Evolutionary conservation across 2,113 vertebrate species (phyloP).

Genomic region (Anser cygnoides): DNA sequence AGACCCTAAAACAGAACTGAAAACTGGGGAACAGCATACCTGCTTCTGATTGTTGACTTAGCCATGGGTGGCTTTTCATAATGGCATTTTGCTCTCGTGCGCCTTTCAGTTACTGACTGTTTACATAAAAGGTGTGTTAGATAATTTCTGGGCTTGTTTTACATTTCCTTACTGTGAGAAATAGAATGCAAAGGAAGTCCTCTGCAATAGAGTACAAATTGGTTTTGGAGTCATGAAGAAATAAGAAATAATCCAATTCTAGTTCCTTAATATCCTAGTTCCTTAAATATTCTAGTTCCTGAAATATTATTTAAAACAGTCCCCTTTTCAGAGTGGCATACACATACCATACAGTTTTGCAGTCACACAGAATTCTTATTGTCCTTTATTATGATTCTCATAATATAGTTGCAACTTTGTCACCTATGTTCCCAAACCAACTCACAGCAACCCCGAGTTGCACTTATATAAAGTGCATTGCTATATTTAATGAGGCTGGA

Average conservation of each 20-base stretch:
- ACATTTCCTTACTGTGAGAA: neutral
- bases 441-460: neutral
- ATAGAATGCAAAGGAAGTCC: no score
- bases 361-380: neutral
- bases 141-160: accelerated
- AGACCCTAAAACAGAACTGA: neutral
- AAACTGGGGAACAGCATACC: neutral
- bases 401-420: slow-evolving; percentile 9
- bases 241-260: neutral
- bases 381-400: neutral
- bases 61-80: neutral
- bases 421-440: slow-evolving; percentile 11
- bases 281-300: no score
- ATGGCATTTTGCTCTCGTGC: neutral
- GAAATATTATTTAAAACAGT: neutral
- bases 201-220: neutral
- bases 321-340: neutral
- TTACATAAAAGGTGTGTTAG: neutral
- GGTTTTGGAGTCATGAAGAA: neutral
- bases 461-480: neutral
- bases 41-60: neutral
- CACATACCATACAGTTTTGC: neutral
- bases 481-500: neutral
- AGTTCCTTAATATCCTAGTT: neutral
- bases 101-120: neutral